These are phyloP conservation scores for Plectus sambesii DNA, from an alignment of 1,140 invertebrate species.

Conservation along the genomic window DNA sequence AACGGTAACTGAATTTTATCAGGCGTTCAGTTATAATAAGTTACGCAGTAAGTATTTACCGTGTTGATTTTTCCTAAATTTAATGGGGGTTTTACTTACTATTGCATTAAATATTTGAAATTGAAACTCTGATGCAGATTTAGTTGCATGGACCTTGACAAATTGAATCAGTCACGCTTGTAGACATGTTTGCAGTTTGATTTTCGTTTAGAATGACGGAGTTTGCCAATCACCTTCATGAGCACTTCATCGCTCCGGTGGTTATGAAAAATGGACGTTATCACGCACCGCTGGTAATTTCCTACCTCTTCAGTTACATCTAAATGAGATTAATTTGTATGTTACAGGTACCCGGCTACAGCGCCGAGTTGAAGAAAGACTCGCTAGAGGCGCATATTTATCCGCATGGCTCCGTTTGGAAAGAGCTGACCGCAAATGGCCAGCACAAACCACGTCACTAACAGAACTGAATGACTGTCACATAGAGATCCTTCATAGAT, in stretches of 20 bases:
- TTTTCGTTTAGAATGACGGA: conserved; percentile 60
- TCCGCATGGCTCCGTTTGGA: too few relatives aligned
- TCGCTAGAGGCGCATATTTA: too few relatives aligned
- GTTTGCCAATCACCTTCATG: conserved; percentile 75
- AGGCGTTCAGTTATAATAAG: too few relatives aligned
- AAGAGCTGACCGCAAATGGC: too few relatives aligned
- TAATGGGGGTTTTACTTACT: background rate
- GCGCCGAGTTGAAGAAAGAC: background rate
- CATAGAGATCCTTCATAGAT: too few relatives aligned
- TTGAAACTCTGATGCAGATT: background rate
- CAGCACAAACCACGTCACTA: too few relatives aligned
- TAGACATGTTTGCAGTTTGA: background rate
- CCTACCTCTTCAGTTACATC: background rate
- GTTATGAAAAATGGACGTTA: conserved; percentile 60
- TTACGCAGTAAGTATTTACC: too few relatives aligned
- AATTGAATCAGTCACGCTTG: background rate
- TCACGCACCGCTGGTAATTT: conserved; percentile 52
- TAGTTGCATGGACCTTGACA: background rate
- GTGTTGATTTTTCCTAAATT: background rate
- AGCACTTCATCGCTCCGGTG: conserved; percentile 68
- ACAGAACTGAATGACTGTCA: too few relatives aligned
- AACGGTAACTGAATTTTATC: too few relatives aligned
- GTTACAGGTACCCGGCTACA: background rate
- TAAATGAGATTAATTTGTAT: background rate
- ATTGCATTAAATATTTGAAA: background rate